These are phyloP conservation scores for Phalanger gymnotis DNA, from an alignment of 2,797 vertebrate species.

Conservation along the genomic window DNA sequence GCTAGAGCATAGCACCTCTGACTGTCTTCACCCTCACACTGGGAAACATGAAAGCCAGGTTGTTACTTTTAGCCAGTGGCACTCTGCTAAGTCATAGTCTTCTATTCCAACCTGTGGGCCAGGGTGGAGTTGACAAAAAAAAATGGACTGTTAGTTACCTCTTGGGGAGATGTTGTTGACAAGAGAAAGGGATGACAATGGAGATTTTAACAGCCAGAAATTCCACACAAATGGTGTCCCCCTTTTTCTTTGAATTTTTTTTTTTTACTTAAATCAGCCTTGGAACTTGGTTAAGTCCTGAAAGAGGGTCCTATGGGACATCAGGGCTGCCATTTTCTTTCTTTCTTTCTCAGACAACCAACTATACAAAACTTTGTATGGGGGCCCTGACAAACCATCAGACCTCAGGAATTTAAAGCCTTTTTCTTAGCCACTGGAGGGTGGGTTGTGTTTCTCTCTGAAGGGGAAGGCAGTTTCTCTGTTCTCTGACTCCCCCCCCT, in stretches of 20 bases:
- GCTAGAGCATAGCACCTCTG: conserved; percentile 70
- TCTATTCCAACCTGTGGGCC: conserved; percentile 61
- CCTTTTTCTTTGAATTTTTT: neutral
- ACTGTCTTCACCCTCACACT: conserved; percentile 69
- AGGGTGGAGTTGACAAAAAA: conserved; percentile 42
- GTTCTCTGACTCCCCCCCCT: conserved; percentile 27
- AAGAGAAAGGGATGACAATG: conserved; percentile 8
- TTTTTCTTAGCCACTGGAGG: neutral
- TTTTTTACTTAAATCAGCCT: neutral
- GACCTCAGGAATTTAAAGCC: neutral
- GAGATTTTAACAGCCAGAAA: conserved; percentile 19
- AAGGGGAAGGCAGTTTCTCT: conserved; percentile 53
- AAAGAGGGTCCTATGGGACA: conserved; percentile 16
- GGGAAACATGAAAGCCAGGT: conserved; percentile 74
- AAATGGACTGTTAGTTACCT: conserved; percentile 61
- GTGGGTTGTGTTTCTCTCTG: conserved; percentile 41
- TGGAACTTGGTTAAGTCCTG: neutral
- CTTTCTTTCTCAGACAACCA: neutral
- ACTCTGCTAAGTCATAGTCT: conserved; percentile 2
- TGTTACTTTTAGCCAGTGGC: conserved; percentile 73
- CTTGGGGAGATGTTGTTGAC: conserved; percentile 58
- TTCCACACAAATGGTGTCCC: neutral
- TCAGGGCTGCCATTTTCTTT: neutral
- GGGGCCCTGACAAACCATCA: neutral
- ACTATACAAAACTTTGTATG: neutral